phyloP scores from a whole-genome alignment of 2,113 vertebrate genomes.

The Dryoscopus gambensis region DNA sequence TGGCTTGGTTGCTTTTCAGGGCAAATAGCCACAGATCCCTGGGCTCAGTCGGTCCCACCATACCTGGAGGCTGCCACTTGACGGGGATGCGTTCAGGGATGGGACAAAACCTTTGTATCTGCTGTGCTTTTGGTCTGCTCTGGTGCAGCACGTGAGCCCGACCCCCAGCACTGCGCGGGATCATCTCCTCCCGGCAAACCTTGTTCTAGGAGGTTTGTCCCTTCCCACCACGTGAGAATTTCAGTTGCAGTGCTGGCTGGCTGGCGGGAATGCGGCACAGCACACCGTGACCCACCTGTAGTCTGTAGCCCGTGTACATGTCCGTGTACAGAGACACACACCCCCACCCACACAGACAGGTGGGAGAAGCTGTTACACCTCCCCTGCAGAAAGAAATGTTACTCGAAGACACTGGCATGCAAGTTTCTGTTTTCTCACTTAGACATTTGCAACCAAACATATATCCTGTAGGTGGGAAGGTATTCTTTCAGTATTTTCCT shows the following conservation, averaged over 20 bases:
- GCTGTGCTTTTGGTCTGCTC: neutral
- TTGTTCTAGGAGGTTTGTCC: neutral
- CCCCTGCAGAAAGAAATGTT: neutral
- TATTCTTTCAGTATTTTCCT: constrained; percentile 19
- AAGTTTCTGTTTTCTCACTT: constrained; percentile 42
- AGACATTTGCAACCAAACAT: neutral
- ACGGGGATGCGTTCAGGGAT: neutral
- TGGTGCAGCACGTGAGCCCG: fast-evolving
- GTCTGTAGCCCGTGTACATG: neutral
- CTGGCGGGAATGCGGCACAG: neutral
- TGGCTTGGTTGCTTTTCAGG: neutral
- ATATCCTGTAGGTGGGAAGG: constrained; percentile 47
- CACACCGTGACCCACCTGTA: neutral
- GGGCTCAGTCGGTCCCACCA: neutral
- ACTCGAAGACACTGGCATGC: neutral
- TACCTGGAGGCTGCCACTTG: neutral
- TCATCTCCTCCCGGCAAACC: neutral
- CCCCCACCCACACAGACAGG: neutral
- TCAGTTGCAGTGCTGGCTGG: neutral
- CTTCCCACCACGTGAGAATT: neutral
- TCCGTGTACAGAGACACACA: neutral
- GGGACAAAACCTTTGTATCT: neutral
- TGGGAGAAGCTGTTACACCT: neutral
- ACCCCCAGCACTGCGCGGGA: fast-evolving
- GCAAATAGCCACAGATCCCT: neutral